Evolutionary conservation across 53 echinoderm and acorn worm species (phyloP).

Genomic region (Echinarachnius parma): DNA sequence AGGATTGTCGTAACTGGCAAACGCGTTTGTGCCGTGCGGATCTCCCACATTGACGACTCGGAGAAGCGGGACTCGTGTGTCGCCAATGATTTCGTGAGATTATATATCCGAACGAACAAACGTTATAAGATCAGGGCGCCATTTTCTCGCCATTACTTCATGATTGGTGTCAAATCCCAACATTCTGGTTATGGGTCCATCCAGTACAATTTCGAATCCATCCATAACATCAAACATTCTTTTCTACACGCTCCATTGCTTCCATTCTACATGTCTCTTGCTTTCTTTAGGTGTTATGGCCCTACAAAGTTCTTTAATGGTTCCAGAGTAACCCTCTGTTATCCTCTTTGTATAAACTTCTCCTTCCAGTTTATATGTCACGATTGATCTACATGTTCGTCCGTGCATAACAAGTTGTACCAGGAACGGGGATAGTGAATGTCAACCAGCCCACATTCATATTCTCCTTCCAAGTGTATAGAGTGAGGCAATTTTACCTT

Average conservation of each 20-base stretch:
- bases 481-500: not conserved
- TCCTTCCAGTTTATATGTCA: not conserved
- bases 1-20: constrained; percentile 31
- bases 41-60: constrained; percentile 49
- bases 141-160: not conserved
- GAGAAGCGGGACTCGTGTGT: constrained; percentile 43
- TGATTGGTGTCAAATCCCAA: constrained; percentile 2
- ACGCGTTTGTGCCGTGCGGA: constrained; percentile 18
- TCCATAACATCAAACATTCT: not conserved
- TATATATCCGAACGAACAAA: constrained; percentile 38
- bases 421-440: constrained; percentile 28
- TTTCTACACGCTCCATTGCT: not conserved
- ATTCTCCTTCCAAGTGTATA: not conserved
- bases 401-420: constrained; percentile 17
- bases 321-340: not conserved
- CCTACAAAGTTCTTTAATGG: not conserved
- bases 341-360: not conserved
- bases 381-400: not conserved
- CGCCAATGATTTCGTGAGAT: constrained; percentile 21
- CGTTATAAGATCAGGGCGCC: not conserved
- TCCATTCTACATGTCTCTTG: not conserved
- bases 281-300: not conserved
- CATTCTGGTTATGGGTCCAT: constrained; percentile 4
- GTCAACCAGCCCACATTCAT: constrained; percentile 12
- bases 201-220: not conserved